Conservation (phyloP, 2,113 vertebrate genomes). For the Ranitomeya variabilis region DNA sequence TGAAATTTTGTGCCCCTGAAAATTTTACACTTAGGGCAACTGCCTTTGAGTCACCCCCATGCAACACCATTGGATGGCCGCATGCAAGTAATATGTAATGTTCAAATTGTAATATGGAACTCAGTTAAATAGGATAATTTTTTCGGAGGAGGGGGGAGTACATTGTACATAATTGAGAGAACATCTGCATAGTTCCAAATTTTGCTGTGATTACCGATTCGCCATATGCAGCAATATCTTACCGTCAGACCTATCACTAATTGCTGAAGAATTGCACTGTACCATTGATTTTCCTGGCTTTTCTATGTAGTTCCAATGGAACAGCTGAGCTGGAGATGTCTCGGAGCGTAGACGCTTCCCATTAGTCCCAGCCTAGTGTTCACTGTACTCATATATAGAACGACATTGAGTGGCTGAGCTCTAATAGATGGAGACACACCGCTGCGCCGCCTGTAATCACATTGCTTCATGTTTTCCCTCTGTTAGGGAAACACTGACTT, state of each 20-base stretch:
- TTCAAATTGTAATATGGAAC: too few species aligned
- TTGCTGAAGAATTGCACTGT: background rate
- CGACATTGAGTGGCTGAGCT: slow-evolving; percentile 4
- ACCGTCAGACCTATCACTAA: too few species aligned
- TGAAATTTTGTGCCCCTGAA: too few species aligned
- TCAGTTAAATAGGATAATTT: background rate
- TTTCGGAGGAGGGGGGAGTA: background rate
- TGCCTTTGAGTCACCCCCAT: too few species aligned
- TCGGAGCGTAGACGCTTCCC: background rate
- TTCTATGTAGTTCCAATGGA: background rate
- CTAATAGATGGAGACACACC: slow-evolving; percentile 24
- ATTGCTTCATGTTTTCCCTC: slow-evolving; percentile 45
- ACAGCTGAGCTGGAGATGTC: slow-evolving; percentile 26
- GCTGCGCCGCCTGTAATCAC: slow-evolving; percentile 49
- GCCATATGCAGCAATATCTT: too few species aligned
- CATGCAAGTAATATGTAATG: too few species aligned
- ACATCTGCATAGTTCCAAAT: background rate
- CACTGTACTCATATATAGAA: background rate
- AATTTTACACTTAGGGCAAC: too few species aligned
- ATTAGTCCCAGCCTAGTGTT: background rate
- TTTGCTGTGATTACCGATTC: background rate
- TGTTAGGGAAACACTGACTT: slow-evolving; percentile 47
- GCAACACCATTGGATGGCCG: too few species aligned
- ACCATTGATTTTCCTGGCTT: background rate
- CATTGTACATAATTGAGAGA: background rate